Evolutionary conservation across 2,113 vertebrate species (phyloP).

Genomic region (Loxodonta africana): DNA sequence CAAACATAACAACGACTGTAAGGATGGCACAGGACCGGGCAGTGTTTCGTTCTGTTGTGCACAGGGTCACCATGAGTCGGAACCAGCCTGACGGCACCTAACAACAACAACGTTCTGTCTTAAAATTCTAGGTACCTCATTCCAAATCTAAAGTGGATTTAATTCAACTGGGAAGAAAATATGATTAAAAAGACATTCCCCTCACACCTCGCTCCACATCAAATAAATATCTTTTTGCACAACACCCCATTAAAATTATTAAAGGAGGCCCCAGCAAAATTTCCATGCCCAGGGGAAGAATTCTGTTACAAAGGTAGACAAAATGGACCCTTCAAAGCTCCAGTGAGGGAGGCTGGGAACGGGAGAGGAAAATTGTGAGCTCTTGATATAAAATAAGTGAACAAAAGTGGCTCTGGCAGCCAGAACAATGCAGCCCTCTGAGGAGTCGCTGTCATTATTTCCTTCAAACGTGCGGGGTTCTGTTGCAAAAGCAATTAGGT

Average conservation of each 20-base stretch:
- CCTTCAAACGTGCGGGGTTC: constrained; percentile 47
- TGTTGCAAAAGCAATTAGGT: constrained; percentile 72
- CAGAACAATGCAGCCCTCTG: neutral
- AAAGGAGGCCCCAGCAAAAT: constrained; percentile 50
- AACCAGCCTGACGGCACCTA: too few relatives aligned
- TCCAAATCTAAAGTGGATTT: constrained; percentile 50
- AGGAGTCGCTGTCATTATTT: constrained; percentile 1
- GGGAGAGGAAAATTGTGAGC: constrained; percentile 11
- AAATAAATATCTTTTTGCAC: constrained; percentile 70
- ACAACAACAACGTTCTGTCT: neutral
- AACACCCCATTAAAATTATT: constrained; percentile 65
- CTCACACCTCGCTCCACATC: neutral
- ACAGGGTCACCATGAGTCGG: too few relatives aligned
- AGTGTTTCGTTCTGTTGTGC: too few relatives aligned
- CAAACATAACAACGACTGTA: too few relatives aligned
- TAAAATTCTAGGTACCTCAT: neutral
- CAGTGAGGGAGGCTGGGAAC: constrained; percentile 47
- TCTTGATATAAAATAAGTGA: constrained; percentile 56
- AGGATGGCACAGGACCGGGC: too few relatives aligned
- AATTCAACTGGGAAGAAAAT: constrained; percentile 69
- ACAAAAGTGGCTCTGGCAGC: constrained; percentile 32
- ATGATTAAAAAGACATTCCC: constrained; percentile 40
- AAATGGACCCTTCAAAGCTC: constrained; percentile 57
- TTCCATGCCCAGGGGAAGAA: constrained; percentile 71
- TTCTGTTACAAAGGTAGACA: constrained; percentile 67